Conservation (phyloP, 2,888 invertebrate species). For the Auanema sp. region DNA sequence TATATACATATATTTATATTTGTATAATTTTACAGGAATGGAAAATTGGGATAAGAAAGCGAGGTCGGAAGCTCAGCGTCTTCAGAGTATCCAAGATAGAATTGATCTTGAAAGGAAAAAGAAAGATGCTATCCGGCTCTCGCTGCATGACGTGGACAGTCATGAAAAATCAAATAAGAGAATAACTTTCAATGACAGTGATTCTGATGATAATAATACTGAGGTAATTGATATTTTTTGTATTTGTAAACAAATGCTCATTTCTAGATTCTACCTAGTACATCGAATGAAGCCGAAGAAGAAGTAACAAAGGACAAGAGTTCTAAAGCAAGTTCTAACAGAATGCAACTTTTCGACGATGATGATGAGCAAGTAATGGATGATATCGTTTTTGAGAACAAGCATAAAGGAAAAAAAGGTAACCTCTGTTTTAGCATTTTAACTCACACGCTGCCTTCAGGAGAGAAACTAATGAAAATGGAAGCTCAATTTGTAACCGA, state of each 20-base stretch:
- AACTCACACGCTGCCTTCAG: conserved; percentile 11
- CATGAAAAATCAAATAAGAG: conserved; percentile 21
- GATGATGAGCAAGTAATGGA: conserved; percentile 14
- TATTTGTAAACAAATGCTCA: no score
- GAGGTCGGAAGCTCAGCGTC: conserved; percentile 29
- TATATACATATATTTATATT: neutral
- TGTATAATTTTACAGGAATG: conserved; percentile 3
- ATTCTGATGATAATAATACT: conserved; percentile 8
- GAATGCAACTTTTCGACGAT: conserved; percentile 21
- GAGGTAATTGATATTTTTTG: no score
- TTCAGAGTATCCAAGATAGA: conserved; percentile 27
- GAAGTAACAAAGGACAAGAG: conserved; percentile 11
- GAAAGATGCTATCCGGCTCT: conserved; percentile 10
- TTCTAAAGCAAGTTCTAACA: conserved; percentile 22
- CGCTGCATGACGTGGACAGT: neutral
- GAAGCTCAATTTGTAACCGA: conserved; percentile 42
- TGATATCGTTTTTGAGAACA: conserved; percentile 19
- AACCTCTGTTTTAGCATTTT: neutral
- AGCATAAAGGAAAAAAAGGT: conserved; percentile 30
- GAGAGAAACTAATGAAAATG: conserved; percentile 39
- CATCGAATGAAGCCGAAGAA: conserved; percentile 3
- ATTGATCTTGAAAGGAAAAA: conserved; percentile 22
- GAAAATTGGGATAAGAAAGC: conserved; percentile 26
- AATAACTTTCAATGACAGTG: conserved; percentile 40
- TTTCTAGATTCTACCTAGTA: neutral